Percentiles rank a stretch among this genome's conserved stretches.
Conservation (phyloP, 2,888 invertebrate genomes). For the Ophion costatus region DNA sequence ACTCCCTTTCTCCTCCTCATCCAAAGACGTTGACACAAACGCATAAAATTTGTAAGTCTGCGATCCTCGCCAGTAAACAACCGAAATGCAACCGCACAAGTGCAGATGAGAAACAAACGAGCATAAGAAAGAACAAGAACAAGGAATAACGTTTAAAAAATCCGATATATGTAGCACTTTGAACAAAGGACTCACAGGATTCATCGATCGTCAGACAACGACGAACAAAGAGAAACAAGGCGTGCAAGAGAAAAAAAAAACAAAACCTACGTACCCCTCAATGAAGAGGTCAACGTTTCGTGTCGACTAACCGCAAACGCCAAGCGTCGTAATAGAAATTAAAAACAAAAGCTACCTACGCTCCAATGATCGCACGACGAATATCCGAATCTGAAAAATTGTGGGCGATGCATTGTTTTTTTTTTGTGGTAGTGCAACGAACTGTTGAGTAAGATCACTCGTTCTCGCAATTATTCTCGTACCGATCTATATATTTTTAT, state of each 20-base stretch:
- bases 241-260: constrained; percentile 4
- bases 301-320: too few relatives aligned
- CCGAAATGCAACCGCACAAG: background rate
- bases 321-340: too few relatives aligned
- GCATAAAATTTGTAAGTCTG: constrained; percentile 23
- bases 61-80: constrained; percentile 60
- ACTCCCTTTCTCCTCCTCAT: background rate
- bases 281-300: background rate
- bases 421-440: too few relatives aligned
- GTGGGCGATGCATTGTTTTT: too few relatives aligned
- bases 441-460: too few relatives aligned
- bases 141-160: background rate
- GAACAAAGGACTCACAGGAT: background rate
- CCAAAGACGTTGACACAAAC: constrained; percentile 35
- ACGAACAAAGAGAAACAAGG: constrained; percentile 6
- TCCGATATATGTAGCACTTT: background rate
- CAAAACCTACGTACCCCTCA: background rate
- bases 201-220: constrained; percentile 21
- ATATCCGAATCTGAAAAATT: too few relatives aligned
- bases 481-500: too few relatives aligned
- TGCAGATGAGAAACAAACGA: background rate
- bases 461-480: too few relatives aligned
- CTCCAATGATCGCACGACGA: too few relatives aligned
- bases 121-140: background rate
- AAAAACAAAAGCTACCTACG: too few relatives aligned